Percentiles rank a stretch among this genome's conserved stretches.
Conservation (phyloP, 1,140 invertebrate species). For the Papilio polyxenes region DNA sequence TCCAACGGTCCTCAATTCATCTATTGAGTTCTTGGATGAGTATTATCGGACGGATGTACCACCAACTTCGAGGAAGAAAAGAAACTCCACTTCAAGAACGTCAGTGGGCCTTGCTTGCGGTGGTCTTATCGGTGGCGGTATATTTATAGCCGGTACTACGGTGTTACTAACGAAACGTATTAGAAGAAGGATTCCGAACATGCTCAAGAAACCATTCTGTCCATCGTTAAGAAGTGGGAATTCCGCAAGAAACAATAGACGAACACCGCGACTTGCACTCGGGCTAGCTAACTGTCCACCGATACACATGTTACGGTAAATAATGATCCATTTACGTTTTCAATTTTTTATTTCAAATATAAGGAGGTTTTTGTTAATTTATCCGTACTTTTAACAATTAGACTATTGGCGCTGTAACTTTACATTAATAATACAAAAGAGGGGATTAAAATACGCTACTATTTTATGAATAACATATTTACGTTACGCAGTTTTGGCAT, state of each 20-base stretch:
- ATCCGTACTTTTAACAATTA: too few species aligned
- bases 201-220: slow-evolving; percentile 73
- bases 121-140: slow-evolving; percentile 79
- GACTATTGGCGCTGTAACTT: too few species aligned
- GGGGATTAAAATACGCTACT: neutral
- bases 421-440: neutral
- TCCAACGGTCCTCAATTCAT: slow-evolving; percentile 64
- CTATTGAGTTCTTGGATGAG: slow-evolving; percentile 70
- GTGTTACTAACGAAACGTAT: slow-evolving; percentile 87
- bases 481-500: too few species aligned
- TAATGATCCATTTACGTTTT: slow-evolving; percentile 21
- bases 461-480: neutral
- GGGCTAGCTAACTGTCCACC: slow-evolving; percentile 73
- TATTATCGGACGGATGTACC: slow-evolving; percentile 68
- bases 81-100: slow-evolving; percentile 83
- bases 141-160: slow-evolving; percentile 83
- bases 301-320: slow-evolving; percentile 72
- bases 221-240: slow-evolving; percentile 58
- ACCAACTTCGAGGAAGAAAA: slow-evolving; percentile 84
- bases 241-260: slow-evolving; percentile 63
- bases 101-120: slow-evolving; percentile 92
- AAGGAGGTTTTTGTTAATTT: too few species aligned
- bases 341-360: neutral
- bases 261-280: slow-evolving; percentile 65
- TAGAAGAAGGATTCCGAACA: slow-evolving; percentile 78